A percentile compares a stretch with the other conserved stretches of the same genome.
Evolutionary conservation across 2,797 vertebrate species (phyloP).

Genomic region (Dryobates pubescens): DNA sequence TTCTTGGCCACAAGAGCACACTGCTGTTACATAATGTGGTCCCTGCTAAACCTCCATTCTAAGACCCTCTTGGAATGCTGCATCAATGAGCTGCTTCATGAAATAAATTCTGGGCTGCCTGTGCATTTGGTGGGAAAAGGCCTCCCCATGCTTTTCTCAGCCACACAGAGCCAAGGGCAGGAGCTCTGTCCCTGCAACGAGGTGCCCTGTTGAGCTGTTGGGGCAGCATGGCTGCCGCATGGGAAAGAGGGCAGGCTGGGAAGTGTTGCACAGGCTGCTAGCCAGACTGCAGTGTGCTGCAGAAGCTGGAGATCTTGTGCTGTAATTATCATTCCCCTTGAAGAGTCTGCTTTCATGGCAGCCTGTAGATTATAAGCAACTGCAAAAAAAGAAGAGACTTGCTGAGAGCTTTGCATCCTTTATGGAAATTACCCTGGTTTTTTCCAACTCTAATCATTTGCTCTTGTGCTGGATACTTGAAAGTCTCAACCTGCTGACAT

Average conservation of each 20-base stretch:
- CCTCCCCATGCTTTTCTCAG: rapidly evolving
- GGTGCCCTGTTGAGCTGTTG: not conserved
- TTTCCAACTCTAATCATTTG: not conserved
- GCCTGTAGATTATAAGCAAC: not conserved
- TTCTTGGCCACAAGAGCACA: too few species aligned
- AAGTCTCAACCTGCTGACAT: constrained; percentile 42
- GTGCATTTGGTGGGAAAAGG: not conserved
- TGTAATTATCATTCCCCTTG: not conserved
- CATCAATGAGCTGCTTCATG: not conserved
- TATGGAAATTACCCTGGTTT: not conserved
- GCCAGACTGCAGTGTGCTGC: not conserved
- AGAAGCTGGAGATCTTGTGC: not conserved
- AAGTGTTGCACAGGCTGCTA: not conserved
- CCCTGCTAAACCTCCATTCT: not conserved
- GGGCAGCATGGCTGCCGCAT: not conserved
- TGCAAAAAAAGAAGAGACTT: not conserved
- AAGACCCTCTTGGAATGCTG: not conserved
- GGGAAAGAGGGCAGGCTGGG: not conserved
- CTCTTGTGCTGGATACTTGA: not conserved
- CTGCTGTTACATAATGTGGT: too few species aligned
- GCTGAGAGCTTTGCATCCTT: not conserved
- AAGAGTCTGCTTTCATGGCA: not conserved
- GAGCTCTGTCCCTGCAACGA: not conserved
- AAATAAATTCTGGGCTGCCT: not conserved
- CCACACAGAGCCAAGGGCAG: rapidly evolving